Evolutionary conservation across 2,113 vertebrate species (phyloP).

Genomic region (Verasper variegatus): DNA sequence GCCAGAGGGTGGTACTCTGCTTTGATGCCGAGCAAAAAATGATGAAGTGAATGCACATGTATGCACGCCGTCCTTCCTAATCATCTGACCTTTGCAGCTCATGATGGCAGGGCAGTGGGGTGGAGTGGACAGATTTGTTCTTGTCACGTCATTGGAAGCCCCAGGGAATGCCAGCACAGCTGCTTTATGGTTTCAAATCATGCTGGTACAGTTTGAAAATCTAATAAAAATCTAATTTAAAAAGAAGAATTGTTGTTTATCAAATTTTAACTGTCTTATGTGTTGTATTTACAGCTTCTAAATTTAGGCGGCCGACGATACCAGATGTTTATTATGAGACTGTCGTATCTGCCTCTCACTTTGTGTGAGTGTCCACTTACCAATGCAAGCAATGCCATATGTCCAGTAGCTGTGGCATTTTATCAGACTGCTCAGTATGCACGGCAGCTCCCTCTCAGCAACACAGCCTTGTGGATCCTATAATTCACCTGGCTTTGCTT

Average conservation of each 20-base stretch:
- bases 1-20: no score
- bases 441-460: slow-evolving; percentile 32
- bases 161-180: not conserved
- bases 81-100: no score
- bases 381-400: slow-evolving; percentile 28
- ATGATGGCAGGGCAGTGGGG: no score
- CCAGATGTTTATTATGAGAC: slow-evolving; percentile 25
- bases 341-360: slow-evolving; percentile 16
- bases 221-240: not conserved
- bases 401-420: slow-evolving; percentile 36
- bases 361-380: slow-evolving; percentile 28
- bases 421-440: slow-evolving; percentile 63
- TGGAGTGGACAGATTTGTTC: no score
- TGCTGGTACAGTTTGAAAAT: not conserved
- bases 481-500: slow-evolving; percentile 73
- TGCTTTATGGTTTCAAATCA: not conserved
- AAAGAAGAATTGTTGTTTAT: not conserved
- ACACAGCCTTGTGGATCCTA: slow-evolving; percentile 53
- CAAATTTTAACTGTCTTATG: not conserved
- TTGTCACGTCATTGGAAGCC: not conserved
- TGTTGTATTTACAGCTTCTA: slow-evolving; percentile 11
- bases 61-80: no score
- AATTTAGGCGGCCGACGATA: slow-evolving; percentile 12
- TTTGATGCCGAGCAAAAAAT: no score
- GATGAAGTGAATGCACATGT: no score